phyloP scores from a whole-genome alignment of 2,797 vertebrate genomes.

The Ctenochaetus hawaiiensis region DNA sequence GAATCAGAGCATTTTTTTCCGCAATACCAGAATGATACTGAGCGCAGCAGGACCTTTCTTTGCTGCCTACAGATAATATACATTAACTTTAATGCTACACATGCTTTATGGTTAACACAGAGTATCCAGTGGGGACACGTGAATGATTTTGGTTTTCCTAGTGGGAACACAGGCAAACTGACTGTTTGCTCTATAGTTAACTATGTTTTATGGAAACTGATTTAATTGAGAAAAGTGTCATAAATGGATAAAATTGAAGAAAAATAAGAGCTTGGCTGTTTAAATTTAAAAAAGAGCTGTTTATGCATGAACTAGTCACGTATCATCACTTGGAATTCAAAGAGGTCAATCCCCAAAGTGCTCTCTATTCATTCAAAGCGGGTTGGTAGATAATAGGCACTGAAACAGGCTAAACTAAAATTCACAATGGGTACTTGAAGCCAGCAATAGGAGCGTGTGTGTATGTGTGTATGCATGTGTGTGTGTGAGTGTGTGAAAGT shows the following conservation, averaged over 20 bases:
- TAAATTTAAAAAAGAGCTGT: conserved; percentile 9
- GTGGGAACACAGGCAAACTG: background rate
- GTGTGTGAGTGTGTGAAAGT: background rate
- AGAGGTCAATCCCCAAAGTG: conserved; percentile 39
- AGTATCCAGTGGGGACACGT: background rate
- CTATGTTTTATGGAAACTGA: background rate
- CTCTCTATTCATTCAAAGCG: conserved; percentile 45
- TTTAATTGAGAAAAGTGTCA: conserved; percentile 18
- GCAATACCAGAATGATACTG: too few relatives aligned
- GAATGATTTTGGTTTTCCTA: background rate
- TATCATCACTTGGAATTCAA: conserved; percentile 61
- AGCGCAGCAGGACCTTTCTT: too few relatives aligned
- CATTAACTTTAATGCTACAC: background rate
- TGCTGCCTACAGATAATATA: background rate
- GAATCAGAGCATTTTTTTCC: too few relatives aligned
- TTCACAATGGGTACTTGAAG: conserved; percentile 57
- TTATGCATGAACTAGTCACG: conserved; percentile 26
- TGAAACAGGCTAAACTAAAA: conserved; percentile 49
- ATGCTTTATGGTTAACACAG: background rate
- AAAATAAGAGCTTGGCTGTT: conserved; percentile 37
- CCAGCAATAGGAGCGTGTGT: conserved; percentile 38
- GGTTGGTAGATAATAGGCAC: conserved; percentile 53
- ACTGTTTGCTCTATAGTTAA: background rate
- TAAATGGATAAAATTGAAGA: conserved; percentile 24
- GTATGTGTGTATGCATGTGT: conserved; percentile 5